phyloP scores from a whole-genome alignment of 2,797 vertebrate species.

The Danio jaintianensis region DNA sequence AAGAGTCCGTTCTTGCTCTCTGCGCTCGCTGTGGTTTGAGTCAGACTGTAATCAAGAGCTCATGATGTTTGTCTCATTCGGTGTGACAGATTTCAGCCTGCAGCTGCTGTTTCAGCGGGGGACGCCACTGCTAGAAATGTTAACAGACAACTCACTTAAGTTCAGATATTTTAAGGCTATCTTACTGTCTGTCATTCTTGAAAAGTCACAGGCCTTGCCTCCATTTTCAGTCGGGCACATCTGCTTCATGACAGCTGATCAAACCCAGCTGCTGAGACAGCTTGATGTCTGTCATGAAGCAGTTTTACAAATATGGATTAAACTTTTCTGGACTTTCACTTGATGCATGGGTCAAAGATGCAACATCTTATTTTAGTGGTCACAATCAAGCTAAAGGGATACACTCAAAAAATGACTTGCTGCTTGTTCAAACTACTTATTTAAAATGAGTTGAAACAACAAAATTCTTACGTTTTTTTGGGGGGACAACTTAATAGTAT shows the following conservation, averaged over 20 bases:
- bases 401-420: too few species aligned
- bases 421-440: too few species aligned
- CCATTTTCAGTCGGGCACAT: constrained; percentile 7
- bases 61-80: constrained; percentile 41
- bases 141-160: constrained; percentile 37
- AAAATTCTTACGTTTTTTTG: too few species aligned
- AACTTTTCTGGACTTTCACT: background rate
- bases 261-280: background rate
- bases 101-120: constrained; percentile 32
- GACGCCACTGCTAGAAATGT: constrained; percentile 27
- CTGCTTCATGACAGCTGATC: constrained; percentile 15
- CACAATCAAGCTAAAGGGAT: too few species aligned
- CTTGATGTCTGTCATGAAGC: constrained; percentile 3
- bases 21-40: constrained; percentile 11
- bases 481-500: too few species aligned
- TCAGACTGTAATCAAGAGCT: constrained; percentile 48
- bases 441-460: too few species aligned
- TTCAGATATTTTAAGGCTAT: constrained; percentile 26
- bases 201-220: constrained; percentile 14
- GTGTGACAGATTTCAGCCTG: constrained; percentile 47
- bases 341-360: too few species aligned
- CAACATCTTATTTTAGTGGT: too few species aligned
- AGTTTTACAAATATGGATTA: constrained; percentile 10
- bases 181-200: constrained; percentile 15
- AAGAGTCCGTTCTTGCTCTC: constrained; percentile 31